Percentiles rank a stretch among this genome's conserved stretches.
phyloP scores from a whole-genome alignment of 1,140 invertebrate genomes.

The Prorops nasuta region DNA sequence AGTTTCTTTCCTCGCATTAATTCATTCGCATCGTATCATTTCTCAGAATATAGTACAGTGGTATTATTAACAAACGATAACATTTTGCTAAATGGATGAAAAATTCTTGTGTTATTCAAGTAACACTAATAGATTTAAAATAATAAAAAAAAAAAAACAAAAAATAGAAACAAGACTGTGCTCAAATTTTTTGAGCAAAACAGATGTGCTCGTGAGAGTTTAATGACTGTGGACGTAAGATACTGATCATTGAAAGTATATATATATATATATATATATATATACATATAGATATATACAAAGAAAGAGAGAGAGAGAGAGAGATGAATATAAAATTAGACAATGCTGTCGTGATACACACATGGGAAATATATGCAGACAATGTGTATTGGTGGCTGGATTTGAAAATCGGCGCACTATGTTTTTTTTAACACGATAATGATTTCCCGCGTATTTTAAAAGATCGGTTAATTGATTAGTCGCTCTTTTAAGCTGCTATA shows the following conservation, averaged over 20 bases:
- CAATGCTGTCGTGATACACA: conserved; percentile 28
- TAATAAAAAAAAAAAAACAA: too few species aligned
- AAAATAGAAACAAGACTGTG: too few species aligned
- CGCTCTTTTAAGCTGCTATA: too few species aligned
- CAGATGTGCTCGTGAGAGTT: too few species aligned
- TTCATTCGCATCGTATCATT: conserved; percentile 42
- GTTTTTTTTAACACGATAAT: conserved; percentile 10
- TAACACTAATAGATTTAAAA: background rate
- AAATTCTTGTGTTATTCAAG: background rate
- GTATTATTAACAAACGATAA: conserved; percentile 23
- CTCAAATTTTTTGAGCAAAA: too few species aligned
- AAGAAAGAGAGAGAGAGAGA: background rate
- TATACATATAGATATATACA: too few species aligned
- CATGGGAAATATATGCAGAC: conserved; percentile 53
- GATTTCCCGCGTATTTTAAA: too few species aligned
- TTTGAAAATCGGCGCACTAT: conserved; percentile 34
- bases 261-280: too few species aligned
- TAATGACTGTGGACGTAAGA: too few species aligned
- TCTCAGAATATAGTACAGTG: conserved; percentile 28
- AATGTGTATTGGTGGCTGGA: conserved; percentile 60
- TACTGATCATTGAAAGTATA: too few species aligned
- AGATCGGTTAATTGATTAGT: too few species aligned
- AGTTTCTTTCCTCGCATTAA: conserved; percentile 32
- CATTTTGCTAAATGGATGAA: too few species aligned
- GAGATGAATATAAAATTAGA: conserved; percentile 17